Evolutionary conservation across 2,113 vertebrate species (phyloP).

Genomic region (Pimephales promelas): DNA sequence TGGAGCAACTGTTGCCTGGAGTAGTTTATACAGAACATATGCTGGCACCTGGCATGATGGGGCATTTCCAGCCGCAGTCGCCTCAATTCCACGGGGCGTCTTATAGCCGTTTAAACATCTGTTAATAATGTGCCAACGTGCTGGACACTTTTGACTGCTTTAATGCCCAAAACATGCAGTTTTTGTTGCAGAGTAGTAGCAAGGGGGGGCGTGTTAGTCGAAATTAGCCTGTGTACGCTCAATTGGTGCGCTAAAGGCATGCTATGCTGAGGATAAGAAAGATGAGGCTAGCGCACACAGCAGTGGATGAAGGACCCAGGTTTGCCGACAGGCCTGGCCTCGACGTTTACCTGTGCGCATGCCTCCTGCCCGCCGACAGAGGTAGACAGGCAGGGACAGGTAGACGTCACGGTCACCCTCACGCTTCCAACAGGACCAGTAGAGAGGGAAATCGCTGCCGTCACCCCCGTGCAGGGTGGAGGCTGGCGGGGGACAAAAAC

Average conservation of each 20-base stretch:
- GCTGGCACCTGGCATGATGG: slow-evolving; percentile 18
- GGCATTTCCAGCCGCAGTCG: slow-evolving; percentile 14
- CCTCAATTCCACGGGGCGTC: slow-evolving; percentile 5
- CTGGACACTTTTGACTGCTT: slow-evolving; percentile 14
- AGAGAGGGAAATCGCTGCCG: slow-evolving; percentile 77
- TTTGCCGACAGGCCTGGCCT: slow-evolving; percentile 56
- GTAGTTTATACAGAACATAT: slow-evolving; percentile 55
- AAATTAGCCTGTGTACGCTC: not conserved
- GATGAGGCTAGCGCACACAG: slow-evolving; percentile 46
- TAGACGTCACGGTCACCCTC: slow-evolving; percentile 83
- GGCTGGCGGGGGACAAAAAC: slow-evolving; percentile 70
- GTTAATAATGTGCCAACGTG: slow-evolving; percentile 17
- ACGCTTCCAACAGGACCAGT: slow-evolving; percentile 84
- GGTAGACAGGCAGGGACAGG: slow-evolving; percentile 81
- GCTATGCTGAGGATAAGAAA: slow-evolving; percentile 39
- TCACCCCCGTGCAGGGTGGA: slow-evolving; percentile 78
- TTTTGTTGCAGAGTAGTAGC: slow-evolving; percentile 19
- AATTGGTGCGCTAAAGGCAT: slow-evolving; percentile 46
- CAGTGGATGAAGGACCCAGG: slow-evolving; percentile 57
- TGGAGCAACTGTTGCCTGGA: slow-evolving; percentile 56
- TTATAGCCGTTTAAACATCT: slow-evolving; percentile 40
- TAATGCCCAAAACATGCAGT: slow-evolving; percentile 41
- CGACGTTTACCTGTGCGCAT: slow-evolving; percentile 79
- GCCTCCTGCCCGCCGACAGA: slow-evolving; percentile 80
- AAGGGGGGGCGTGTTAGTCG: slow-evolving; percentile 42